Evolutionary conservation across 2,888 invertebrate species (phyloP).

Genomic region (Drosophila imparisetae): DNA sequence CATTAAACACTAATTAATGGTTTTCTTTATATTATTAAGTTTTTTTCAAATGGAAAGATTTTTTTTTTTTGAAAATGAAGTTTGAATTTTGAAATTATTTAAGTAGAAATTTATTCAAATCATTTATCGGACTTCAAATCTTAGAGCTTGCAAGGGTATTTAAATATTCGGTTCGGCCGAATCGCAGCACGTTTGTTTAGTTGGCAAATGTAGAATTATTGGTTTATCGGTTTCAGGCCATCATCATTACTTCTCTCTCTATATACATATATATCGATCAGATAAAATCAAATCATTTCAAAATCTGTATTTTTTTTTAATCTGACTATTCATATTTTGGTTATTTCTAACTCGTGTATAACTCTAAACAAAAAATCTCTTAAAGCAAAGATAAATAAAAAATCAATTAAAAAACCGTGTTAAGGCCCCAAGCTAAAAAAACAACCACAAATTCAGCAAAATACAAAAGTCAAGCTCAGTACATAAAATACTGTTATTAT

Average conservation of each 20-base stretch:
- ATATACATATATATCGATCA: neutral
- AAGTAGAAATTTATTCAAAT: neutral
- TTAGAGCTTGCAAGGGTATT: constrained; percentile 23
- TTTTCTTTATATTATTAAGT: neutral
- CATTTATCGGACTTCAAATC: neutral
- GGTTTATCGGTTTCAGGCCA: constrained; percentile 15
- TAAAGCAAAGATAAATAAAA: neutral
- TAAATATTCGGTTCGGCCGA: constrained; percentile 13
- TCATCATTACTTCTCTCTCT: neutral
- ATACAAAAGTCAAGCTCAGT: constrained; percentile 19
- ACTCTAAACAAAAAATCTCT: neutral
- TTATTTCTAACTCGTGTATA: neutral
- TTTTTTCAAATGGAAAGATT: too few relatives aligned
- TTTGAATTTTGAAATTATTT: neutral
- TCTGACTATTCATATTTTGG: neutral
- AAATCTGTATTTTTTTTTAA: neutral
- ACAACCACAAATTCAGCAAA: constrained; percentile 9
- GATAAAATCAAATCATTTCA: neutral
- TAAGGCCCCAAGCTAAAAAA: constrained; percentile 1
- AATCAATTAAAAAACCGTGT: neutral
- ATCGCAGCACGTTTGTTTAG: neutral
- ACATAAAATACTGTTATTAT: constrained; percentile 35
- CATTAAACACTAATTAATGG: neutral
- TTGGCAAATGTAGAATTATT: constrained; percentile 17
- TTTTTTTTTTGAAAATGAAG: too few relatives aligned